These are phyloP conservation scores for Xenopus petersii DNA, from an alignment of 2,797 vertebrate genomes.

Conservation along the genomic window DNA sequence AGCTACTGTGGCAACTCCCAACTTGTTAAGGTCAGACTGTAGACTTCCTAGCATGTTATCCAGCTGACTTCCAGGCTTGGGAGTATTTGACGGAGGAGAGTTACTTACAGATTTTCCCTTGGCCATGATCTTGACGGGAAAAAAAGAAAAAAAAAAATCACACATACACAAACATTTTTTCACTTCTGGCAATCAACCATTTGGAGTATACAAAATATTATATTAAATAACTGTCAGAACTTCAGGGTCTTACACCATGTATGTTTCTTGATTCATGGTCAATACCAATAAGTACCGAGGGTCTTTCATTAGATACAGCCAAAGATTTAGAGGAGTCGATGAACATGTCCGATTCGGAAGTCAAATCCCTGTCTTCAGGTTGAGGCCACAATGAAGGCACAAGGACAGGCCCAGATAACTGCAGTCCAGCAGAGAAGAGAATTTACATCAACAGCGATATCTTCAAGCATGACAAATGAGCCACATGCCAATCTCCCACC, in stretches of 20 bases:
- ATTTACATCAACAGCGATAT: neutral
- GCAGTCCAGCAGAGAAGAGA: conserved; percentile 21
- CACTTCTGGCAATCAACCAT: too few species aligned
- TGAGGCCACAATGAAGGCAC: conserved; percentile 6
- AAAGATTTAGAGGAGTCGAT: conserved; percentile 9
- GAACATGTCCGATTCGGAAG: conserved; percentile 13
- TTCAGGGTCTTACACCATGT: too few species aligned
- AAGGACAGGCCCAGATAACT: conserved; percentile 14
- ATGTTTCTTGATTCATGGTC: neutral
- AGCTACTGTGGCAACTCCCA: conserved; percentile 88
- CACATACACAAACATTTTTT: too few species aligned
- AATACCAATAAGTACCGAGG: conserved; percentile 28
- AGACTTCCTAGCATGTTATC: conserved; percentile 95
- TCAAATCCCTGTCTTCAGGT: conserved; percentile 22
- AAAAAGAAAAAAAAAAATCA: conserved; percentile 26
- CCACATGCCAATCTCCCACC: too few species aligned
- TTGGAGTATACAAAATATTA: neutral
- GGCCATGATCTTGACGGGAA: conserved; percentile 75
- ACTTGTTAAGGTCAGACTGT: conserved; percentile 88
- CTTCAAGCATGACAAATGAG: too few species aligned
- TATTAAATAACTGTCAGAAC: too few species aligned
- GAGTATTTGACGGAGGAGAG: conserved; percentile 70
- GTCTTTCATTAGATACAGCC: conserved; percentile 13
- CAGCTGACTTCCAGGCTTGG: conserved; percentile 88
- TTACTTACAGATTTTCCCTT: conserved; percentile 74